A percentile compares a stretch with the other conserved stretches of the same genome.
phyloP scores from a whole-genome alignment of 2,888 invertebrate genomes.

The Heliconius ethilla region DNA sequence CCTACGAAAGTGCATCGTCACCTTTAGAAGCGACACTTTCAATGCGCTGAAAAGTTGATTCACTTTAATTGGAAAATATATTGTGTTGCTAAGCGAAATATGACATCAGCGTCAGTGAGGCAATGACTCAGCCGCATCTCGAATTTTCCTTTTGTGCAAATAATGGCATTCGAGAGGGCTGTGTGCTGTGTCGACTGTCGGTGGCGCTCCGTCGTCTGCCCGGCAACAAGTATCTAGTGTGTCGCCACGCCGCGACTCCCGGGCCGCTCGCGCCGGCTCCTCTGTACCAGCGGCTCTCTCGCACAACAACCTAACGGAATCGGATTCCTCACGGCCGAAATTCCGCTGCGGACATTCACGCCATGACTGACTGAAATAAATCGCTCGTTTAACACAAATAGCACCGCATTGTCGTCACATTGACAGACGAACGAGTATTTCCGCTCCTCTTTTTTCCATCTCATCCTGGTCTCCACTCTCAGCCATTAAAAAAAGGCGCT shows the following conservation, averaged over 20 bases:
- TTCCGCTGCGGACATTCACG: slow-evolving; percentile 80
- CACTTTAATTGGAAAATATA: slow-evolving; percentile 46
- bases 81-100: slow-evolving; percentile 52
- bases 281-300: slow-evolving; percentile 49
- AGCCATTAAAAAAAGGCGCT: slow-evolving; percentile 46
- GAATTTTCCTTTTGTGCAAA: slow-evolving; percentile 77
- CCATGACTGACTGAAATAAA: slow-evolving; percentile 80
- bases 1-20: slow-evolving; percentile 52
- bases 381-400: slow-evolving; percentile 80
- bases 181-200: slow-evolving; percentile 45
- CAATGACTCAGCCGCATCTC: slow-evolving; percentile 77
- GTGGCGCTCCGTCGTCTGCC: slow-evolving; percentile 50
- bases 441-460: slow-evolving; percentile 73
- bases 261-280: slow-evolving; percentile 45
- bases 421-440: slow-evolving; percentile 76
- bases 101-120: slow-evolving; percentile 55
- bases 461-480: slow-evolving; percentile 43
- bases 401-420: slow-evolving; percentile 78
- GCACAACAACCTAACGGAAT: slow-evolving; percentile 72
- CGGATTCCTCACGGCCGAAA: slow-evolving; percentile 78
- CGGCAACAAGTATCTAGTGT: slow-evolving; percentile 50
- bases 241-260: slow-evolving; percentile 45
- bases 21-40: slow-evolving; percentile 45
- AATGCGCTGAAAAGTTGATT: slow-evolving; percentile 21
- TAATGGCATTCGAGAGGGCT: slow-evolving; percentile 64